Conservation (phyloP, 2,888 invertebrate species). For the Oxystoma pomonae region DNA sequence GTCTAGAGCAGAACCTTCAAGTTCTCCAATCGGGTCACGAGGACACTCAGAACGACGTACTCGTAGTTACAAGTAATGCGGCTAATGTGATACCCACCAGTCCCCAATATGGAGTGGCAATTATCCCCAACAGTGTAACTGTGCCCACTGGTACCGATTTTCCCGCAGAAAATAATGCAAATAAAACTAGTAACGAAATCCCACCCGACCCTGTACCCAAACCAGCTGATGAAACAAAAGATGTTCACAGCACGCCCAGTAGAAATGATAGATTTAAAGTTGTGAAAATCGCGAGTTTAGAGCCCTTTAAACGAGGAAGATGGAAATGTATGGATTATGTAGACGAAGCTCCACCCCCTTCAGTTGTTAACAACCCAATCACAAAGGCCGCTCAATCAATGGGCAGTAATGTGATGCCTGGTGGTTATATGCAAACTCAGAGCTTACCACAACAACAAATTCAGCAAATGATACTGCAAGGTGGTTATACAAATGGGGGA, state of each 20-base stretch:
- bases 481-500: constrained; percentile 39
- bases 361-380: constrained; percentile 24
- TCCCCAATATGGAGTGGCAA: constrained; percentile 61
- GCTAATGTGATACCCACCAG: constrained; percentile 59
- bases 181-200: constrained; percentile 25
- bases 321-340: constrained; percentile 78
- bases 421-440: constrained; percentile 44
- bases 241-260: constrained; percentile 52
- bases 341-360: constrained; percentile 55
- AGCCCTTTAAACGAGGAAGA: constrained; percentile 69
- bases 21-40: constrained; percentile 27
- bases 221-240: constrained; percentile 50
- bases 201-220: constrained; percentile 32
- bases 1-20: constrained; percentile 31
- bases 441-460: constrained; percentile 50
- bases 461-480: constrained; percentile 47
- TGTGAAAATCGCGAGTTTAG: constrained; percentile 73
- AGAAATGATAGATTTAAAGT: constrained; percentile 67
- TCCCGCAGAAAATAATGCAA: constrained; percentile 28
- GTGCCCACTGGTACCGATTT: constrained; percentile 36
- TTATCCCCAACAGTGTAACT: constrained; percentile 48
- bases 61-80: constrained; percentile 31
- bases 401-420: constrained; percentile 35
- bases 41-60: constrained; percentile 33
- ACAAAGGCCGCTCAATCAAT: constrained; percentile 38